phyloP scores from a whole-genome alignment of 2,888 invertebrate genomes.

The Lasioglossum pauxillum region DNA sequence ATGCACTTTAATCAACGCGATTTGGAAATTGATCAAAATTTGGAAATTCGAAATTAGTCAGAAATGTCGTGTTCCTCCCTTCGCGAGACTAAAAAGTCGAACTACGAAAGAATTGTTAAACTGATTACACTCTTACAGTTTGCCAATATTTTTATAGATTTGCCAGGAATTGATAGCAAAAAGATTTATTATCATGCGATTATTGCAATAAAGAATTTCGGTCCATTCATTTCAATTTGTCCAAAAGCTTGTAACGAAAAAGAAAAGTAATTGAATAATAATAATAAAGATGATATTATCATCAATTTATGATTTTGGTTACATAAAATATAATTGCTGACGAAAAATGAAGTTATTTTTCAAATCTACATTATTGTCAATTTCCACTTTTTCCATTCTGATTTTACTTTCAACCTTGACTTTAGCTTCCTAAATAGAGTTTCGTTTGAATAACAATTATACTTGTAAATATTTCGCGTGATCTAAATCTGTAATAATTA shows the following conservation, averaged over 20 bases:
- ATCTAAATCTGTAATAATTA: slow-evolving; percentile 31
- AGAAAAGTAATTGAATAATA: neutral
- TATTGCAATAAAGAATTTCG: neutral
- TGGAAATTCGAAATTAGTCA: neutral
- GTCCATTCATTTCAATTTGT: neutral
- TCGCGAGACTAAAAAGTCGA: neutral
- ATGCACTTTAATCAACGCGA: neutral
- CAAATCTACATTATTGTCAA: neutral
- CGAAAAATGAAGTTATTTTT: neutral
- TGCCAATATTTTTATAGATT: neutral
- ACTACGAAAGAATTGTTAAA: neutral
- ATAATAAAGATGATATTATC: neutral
- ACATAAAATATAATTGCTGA: neutral
- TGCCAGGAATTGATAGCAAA: neutral
- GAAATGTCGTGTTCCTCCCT: neutral
- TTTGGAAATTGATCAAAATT: neutral
- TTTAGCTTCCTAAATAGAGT: neutral
- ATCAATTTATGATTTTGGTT: neutral
- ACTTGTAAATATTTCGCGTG: slow-evolving; percentile 12
- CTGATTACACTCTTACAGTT: neutral
- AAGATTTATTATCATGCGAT: neutral
- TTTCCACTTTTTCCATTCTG: neutral
- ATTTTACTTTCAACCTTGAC: slow-evolving; percentile 13
- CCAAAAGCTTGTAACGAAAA: neutral
- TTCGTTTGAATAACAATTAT: slow-evolving; percentile 11